phyloP scores from a whole-genome alignment of 2,888 invertebrate species.

The Drosophila meridiana region DNA sequence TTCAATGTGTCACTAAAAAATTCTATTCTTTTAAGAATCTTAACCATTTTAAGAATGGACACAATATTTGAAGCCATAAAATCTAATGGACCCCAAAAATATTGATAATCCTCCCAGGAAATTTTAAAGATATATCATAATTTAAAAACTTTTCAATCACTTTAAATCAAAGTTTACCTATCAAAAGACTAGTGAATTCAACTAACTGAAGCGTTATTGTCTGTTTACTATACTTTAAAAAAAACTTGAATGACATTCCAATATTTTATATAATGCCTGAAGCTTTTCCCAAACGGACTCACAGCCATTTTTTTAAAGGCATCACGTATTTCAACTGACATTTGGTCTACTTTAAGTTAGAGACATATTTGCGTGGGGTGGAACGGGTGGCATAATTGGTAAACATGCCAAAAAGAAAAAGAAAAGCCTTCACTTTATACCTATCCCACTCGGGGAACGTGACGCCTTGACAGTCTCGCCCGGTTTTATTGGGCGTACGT shows the following conservation, averaged over 20 bases:
- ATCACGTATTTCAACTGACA: conserved; percentile 37
- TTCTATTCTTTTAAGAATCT: no score
- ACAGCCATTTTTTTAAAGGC: not conserved
- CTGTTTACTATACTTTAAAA: not conserved
- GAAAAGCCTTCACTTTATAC: conserved; percentile 24
- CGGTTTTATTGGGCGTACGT: conserved; percentile 63
- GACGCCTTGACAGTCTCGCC: conserved; percentile 67
- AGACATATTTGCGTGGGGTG: conserved; percentile 30
- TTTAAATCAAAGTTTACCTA: not conserved
- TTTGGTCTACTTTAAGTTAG: conserved; percentile 24
- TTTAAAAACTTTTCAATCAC: not conserved
- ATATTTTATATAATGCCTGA: not conserved
- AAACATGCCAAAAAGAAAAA: conserved; percentile 27
- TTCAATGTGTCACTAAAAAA: no score
- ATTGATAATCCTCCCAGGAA: no score
- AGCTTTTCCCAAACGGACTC: not conserved
- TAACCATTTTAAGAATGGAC: no score
- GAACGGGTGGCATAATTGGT: conserved; percentile 15
- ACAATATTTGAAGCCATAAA: no score
- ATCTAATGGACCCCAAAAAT: no score
- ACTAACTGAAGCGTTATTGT: not conserved
- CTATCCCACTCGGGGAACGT: conserved; percentile 33
- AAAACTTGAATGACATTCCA: not conserved
- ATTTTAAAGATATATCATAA: no score
- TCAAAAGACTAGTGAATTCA: not conserved